phyloP scores from a whole-genome alignment of 2,888 invertebrate species.

The Caenorhabditis sulstoni region DNA sequence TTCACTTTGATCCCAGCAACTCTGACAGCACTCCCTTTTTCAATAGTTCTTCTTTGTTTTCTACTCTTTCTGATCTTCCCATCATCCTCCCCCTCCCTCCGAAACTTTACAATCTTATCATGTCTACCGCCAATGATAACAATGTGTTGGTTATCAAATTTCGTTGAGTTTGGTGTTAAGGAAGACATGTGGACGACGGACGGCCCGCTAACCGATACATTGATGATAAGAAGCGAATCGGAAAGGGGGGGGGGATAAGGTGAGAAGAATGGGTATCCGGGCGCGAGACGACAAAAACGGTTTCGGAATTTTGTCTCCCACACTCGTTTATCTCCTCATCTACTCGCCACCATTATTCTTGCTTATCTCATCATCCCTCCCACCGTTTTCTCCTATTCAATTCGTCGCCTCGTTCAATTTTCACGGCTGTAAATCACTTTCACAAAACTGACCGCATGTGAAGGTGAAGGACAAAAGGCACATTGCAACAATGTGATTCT shows the following conservation, averaged over 20 bases:
- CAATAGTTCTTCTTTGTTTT: not conserved
- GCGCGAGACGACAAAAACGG: no score
- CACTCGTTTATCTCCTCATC: not conserved
- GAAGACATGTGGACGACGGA: not conserved
- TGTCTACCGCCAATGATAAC: constrained; percentile 36
- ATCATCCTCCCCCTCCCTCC: not conserved
- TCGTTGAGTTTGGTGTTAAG: constrained; percentile 19
- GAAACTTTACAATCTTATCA: constrained; percentile 42
- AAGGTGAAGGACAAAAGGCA: not conserved
- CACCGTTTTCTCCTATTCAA: no score
- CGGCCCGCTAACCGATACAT: not conserved
- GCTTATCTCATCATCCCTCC: not conserved
- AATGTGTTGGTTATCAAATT: constrained; percentile 56
- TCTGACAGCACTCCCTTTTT: not conserved
- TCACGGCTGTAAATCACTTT: no score
- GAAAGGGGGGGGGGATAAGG: not conserved
- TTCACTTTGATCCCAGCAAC: not conserved
- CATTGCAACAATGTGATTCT: no score
- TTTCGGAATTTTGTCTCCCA: not conserved
- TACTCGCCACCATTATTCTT: constrained; percentile 1
- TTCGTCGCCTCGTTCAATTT: no score
- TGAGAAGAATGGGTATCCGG: no score
- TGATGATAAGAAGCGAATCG: not conserved
- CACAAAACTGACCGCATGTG: not conserved
- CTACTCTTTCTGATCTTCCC: constrained; percentile 4